Percentiles rank a stretch among this genome's conserved stretches.
phyloP scores from a whole-genome alignment of 2,113 vertebrate species.

The Pomatostomus ruficeps region DNA sequence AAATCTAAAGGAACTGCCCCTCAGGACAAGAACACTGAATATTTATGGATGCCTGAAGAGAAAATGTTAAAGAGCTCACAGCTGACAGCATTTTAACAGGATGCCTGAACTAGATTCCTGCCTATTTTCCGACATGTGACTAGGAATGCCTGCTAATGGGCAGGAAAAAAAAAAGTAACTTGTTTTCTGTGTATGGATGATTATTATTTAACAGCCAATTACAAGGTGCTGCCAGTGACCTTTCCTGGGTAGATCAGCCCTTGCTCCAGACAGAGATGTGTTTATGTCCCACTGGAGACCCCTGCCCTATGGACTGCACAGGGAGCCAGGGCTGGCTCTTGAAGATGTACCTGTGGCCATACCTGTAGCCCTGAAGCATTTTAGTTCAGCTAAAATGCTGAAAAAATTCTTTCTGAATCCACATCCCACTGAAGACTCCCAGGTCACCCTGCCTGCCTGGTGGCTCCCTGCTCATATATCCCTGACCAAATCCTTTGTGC shows the following conservation, averaged over 20 bases:
- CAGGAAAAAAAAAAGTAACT: not conserved
- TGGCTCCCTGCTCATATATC: accelerated
- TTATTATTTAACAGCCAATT: not conserved
- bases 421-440: not conserved
- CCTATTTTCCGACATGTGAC: not conserved
- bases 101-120: not conserved
- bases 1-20: not conserved
- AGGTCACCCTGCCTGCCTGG: not conserved
- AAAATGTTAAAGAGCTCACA: not conserved
- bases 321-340: not conserved
- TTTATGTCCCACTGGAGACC: not conserved
- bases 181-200: not conserved
- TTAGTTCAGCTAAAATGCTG: not conserved
- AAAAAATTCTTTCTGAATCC: not conserved
- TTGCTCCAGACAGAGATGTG: not conserved
- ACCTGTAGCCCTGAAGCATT: not conserved
- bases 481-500: not conserved
- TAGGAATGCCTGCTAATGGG: not conserved
- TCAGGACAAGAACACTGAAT: not conserved
- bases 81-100: not conserved
- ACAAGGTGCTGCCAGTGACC: not conserved
- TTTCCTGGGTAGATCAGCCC: not conserved
- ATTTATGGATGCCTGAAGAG: not conserved
- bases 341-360: not conserved
- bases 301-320: not conserved